Percentiles rank a stretch among this genome's conserved stretches.
phyloP scores from a whole-genome alignment of 2,888 invertebrate species.

The Ctena decussata region DNA sequence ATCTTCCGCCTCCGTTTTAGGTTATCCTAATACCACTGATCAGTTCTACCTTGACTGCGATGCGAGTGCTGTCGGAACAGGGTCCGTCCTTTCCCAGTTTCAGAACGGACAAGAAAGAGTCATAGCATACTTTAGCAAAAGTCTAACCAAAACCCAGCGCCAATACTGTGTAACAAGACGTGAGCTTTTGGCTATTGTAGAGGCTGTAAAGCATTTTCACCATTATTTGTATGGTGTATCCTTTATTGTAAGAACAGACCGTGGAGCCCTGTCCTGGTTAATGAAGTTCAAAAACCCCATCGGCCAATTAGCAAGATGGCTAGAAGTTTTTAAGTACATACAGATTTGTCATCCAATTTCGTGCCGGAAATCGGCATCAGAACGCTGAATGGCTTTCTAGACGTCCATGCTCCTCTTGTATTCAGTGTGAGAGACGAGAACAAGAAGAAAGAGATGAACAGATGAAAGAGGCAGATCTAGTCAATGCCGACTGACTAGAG shows the following conservation, averaged over 20 bases:
- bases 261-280: conserved; percentile 58
- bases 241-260: conserved; percentile 46
- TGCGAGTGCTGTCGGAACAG: conserved; percentile 41
- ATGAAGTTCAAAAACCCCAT: conserved; percentile 43
- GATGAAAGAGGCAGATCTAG: neutral
- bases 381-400: conserved; percentile 34
- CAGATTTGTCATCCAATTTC: conserved; percentile 15
- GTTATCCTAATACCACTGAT: conserved; percentile 31
- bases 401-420: conserved; percentile 23
- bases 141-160: conserved; percentile 38
- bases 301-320: conserved; percentile 20
- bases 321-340: conserved; percentile 38
- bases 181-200: conserved; percentile 56
- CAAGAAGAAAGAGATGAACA: neutral
- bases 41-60: conserved; percentile 48
- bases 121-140: conserved; percentile 47
- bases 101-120: conserved; percentile 40
- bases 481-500: no score
- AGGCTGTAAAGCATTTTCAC: conserved; percentile 49
- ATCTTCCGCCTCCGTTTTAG: conserved; percentile 22
- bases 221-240: conserved; percentile 58
- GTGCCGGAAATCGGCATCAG: conserved; percentile 22
- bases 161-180: conserved; percentile 53
- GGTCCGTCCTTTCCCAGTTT: conserved; percentile 45
- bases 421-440: conserved; percentile 21